Evolutionary conservation across 1,140 invertebrate genomes (phyloP).

Genomic region (Radopholus similis): DNA sequence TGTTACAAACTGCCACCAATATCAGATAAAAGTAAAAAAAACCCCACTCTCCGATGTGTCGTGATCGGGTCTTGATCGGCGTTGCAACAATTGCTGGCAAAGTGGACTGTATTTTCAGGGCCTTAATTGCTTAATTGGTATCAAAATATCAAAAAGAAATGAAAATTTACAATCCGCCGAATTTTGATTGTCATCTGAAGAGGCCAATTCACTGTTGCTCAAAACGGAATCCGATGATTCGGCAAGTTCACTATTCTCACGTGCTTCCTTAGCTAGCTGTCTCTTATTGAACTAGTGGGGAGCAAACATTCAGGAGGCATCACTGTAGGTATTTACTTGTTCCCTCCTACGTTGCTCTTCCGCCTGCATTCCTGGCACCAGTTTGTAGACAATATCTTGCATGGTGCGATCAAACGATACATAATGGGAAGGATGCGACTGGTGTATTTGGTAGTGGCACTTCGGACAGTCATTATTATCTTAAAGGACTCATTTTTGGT

Average conservation of each 20-base stretch:
- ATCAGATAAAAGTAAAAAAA: neutral
- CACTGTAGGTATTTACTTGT: too few relatives aligned
- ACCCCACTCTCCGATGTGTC: conserved; percentile 27
- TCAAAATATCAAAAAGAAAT: too few relatives aligned
- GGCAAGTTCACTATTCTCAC: too few relatives aligned
- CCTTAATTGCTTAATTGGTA: too few relatives aligned
- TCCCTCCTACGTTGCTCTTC: conserved; percentile 41
- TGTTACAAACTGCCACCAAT: neutral
- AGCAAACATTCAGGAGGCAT: too few relatives aligned
- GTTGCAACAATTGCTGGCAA: conserved; percentile 23
- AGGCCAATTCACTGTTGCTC: too few relatives aligned
- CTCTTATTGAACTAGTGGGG: too few relatives aligned
- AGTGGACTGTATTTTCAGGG: too few relatives aligned
- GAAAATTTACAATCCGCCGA: neutral
- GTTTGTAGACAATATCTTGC: conserved; percentile 62
- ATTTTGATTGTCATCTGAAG: too few relatives aligned
- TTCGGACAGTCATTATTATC: conserved; percentile 61
- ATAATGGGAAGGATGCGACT: conserved; percentile 63
- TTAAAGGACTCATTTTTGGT: neutral
- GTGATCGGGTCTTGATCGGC: conserved; percentile 20
- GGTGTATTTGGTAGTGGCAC: conserved; percentile 62
- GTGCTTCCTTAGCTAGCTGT: neutral
- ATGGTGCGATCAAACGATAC: conserved; percentile 60
- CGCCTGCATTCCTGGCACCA: conserved; percentile 59
- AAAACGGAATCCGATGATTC: too few relatives aligned